These are phyloP conservation scores for Myiotriccus ornatus DNA, from an alignment of 2,797 vertebrate genomes.

Conservation along the genomic window DNA sequence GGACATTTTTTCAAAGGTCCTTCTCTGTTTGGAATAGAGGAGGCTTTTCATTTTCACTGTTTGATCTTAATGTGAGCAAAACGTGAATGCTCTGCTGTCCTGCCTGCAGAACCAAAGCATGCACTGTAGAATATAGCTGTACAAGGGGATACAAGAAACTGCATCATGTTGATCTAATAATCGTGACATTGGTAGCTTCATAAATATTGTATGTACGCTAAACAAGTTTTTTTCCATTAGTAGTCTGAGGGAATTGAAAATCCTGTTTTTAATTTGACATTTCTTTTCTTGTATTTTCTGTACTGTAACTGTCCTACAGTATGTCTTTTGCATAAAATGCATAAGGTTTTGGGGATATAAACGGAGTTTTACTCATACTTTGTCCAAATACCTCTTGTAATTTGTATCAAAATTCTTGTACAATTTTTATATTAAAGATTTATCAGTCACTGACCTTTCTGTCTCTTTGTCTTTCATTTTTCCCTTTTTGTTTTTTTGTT, in stretches of 20 bases:
- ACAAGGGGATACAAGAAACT: constrained; percentile 72
- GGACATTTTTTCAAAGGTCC: neutral
- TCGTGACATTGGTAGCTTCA: constrained; percentile 84
- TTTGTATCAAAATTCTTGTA: constrained; percentile 99
- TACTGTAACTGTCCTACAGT: constrained; percentile 89
- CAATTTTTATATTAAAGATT: constrained; percentile 99
- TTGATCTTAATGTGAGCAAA: constrained; percentile 71
- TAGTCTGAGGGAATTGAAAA: constrained; percentile 81
- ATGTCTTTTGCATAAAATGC: constrained; percentile 95
- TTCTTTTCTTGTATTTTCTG: constrained; percentile 88
- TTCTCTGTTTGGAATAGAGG: neutral
- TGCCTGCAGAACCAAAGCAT: constrained; percentile 79
- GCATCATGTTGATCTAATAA: constrained; percentile 79
- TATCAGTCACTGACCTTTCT: constrained; percentile 89
- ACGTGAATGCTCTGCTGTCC: constrained; percentile 15
- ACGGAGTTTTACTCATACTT: constrained; percentile 98
- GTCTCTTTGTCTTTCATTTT: neutral
- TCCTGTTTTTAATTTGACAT: constrained; percentile 73
- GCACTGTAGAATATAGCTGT: constrained; percentile 74
- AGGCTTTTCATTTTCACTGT: constrained; percentile 43
- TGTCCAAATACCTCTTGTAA: constrained; percentile 99
- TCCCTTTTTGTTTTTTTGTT: neutral
- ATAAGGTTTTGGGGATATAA: constrained; percentile 98
- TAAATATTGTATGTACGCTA: constrained; percentile 86
- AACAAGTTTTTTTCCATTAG: constrained; percentile 85